Conservation (phyloP, 2,113 vertebrate genomes). For the Tachuris rubrigastra region DNA sequence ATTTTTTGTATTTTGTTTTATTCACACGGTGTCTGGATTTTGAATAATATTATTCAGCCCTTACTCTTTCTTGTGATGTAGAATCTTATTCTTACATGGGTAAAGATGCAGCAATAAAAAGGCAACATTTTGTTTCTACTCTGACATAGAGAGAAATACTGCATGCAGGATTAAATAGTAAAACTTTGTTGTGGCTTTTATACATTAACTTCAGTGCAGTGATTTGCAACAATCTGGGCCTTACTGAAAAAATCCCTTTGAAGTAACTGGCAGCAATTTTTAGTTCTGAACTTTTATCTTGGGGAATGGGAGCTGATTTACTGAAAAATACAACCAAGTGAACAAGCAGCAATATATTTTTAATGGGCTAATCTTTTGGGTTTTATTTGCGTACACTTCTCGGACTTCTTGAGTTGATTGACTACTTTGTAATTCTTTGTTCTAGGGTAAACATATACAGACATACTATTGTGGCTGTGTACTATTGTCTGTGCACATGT, state of each 20-base stretch:
- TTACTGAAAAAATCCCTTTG: neutral
- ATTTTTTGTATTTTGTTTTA: conserved; percentile 39
- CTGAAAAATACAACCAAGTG: neutral
- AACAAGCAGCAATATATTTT: neutral
- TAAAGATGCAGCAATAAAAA: neutral
- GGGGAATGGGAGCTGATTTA: neutral
- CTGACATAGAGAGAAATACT: neutral
- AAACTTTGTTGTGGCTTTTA: neutral
- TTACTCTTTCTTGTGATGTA: neutral
- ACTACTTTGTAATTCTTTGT: neutral
- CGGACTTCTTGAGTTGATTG: neutral
- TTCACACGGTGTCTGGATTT: conserved; percentile 28
- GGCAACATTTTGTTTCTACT: neutral
- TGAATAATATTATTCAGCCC: neutral
- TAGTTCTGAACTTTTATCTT: neutral
- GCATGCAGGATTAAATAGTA: neutral
- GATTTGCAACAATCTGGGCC: neutral
- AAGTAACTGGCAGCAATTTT: neutral
- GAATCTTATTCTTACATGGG: neutral
- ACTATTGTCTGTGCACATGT: rapidly evolving
- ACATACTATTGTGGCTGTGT: neutral
- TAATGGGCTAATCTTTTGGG: neutral
- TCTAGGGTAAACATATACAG: neutral
- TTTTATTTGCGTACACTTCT: neutral
- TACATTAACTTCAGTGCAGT: neutral